These are phyloP conservation scores for Pseudoatta argentina DNA, from an alignment of 1,140 invertebrate species.

Conservation along the genomic window DNA sequence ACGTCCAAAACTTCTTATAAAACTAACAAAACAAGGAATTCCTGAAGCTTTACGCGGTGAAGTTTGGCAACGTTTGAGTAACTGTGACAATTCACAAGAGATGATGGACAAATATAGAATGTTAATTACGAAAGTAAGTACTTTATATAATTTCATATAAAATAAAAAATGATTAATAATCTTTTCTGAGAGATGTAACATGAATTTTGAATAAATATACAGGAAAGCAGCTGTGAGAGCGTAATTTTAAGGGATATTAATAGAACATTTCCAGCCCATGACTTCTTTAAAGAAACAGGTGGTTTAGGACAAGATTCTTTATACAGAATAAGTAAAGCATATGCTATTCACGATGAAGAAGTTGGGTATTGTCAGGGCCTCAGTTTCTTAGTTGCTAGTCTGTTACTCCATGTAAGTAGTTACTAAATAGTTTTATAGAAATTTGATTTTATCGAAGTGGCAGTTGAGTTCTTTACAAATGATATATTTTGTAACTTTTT, in stretches of 20 bases:
- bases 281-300: constrained; percentile 97
- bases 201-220: constrained; percentile 62
- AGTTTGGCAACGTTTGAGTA: constrained; percentile 98
- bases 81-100: constrained; percentile 92
- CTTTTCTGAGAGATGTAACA: not conserved
- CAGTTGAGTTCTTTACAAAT: not conserved
- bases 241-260: constrained; percentile 98
- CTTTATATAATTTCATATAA: not conserved
- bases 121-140: constrained; percentile 94
- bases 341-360: constrained; percentile 98
- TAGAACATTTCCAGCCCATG: constrained; percentile 99
- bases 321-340: constrained; percentile 98
- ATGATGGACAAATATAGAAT: constrained; percentile 97
- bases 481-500: constrained; percentile 15
- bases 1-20: constrained; percentile 91
- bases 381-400: constrained; percentile 97
- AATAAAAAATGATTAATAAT: not conserved
- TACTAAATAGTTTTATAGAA: constrained; percentile 37
- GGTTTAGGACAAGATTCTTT: constrained; percentile 97
- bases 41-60: constrained; percentile 98
- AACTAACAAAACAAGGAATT: constrained; percentile 95
- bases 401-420: constrained; percentile 96
- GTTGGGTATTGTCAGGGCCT: constrained; percentile 99
- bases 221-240: constrained; percentile 96
- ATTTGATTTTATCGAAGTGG: not conserved